Base-by-base conservation (phyloP, 1,140 invertebrate genomes). In the Drosophila tsacasi region DNA sequence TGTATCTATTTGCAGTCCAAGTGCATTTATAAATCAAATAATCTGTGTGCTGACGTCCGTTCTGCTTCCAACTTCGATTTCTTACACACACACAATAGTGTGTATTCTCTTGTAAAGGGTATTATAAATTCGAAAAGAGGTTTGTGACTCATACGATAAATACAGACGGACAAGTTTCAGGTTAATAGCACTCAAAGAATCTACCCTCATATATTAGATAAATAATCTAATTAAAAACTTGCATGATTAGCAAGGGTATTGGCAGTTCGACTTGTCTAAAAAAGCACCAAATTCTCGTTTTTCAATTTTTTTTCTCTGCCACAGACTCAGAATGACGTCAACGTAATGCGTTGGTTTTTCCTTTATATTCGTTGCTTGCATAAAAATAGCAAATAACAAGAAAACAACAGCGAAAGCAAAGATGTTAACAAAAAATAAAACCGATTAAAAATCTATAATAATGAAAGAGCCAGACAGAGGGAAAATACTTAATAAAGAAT, bases 11-110 rank as follows among this genome's bases (percentile, higher is more conserved):
- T 42, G 44, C 46, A 65, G 21, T 66, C 57, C 63, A 66, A 66
- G 57, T 66, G 63, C 63, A 66, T 46, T 63, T 63, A 63, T 66
- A 66, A 66, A 66, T 66, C 57, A 63, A 66, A 66, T 63, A 66
- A 62, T 62, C 63, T 37, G 27, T 25, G 39, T 62, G 63, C 57
- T 66, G 63, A 66, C 63, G 63, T 63, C 17, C 30, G 62, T 59
- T 46, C 57, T 63, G 27, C 6, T 62, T 63, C 30, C 63, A 66
- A 66, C 63, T 61, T 66, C 57, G 40, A 46, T 66, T 65, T 65
- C 27, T 23, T 21, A 17, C 44, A 23, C 7, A 21, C 17, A 7
- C 35, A 23, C 25, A n/a, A n/a, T n/a, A n/a, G n/a, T n/a, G n/a
- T n/a, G n/a, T 30, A 15, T 42, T 9, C 23, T 19, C 21, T 57